These are phyloP conservation scores for Lerema accius DNA, from an alignment of 1,140 invertebrate genomes.

Conservation along the genomic window DNA sequence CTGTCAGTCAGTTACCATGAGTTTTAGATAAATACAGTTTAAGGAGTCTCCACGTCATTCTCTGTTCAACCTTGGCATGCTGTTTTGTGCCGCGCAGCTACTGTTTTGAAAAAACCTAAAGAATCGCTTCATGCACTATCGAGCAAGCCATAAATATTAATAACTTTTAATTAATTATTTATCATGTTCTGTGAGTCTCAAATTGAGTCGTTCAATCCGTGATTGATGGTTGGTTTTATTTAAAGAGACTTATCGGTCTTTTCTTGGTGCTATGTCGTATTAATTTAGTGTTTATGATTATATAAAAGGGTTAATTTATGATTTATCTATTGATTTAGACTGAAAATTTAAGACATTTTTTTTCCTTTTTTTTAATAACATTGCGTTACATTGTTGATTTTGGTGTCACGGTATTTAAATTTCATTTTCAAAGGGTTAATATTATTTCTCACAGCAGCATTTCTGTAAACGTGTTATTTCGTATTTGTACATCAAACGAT, in stretches of 20 bases:
- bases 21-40: slow-evolving; percentile 48
- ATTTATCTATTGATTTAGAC: too few species aligned
- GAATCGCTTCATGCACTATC: slow-evolving; percentile 69
- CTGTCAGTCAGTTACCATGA: too few species aligned
- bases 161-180: slow-evolving; percentile 68
- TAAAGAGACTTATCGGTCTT: slow-evolving; percentile 7
- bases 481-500: too few species aligned
- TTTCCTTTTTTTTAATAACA: too few species aligned
- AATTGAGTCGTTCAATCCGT: slow-evolving; percentile 55
- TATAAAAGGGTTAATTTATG: too few species aligned
- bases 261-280: neutral
- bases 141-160: slow-evolving; percentile 66
- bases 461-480: too few species aligned
- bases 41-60: slow-evolving; percentile 66
- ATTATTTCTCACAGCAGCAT: too few species aligned
- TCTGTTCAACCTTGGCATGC: slow-evolving; percentile 61
- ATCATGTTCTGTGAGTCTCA: slow-evolving; percentile 50
- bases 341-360: too few species aligned
- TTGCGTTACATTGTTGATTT: too few species aligned
- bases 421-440: too few species aligned
- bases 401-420: too few species aligned
- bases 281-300: neutral
- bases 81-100: slow-evolving; percentile 67
- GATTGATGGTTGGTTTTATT: slow-evolving; percentile 42
- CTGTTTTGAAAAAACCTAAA: slow-evolving; percentile 57